Percentiles rank a stretch among this genome's conserved stretches.
Evolutionary conservation across 2,888 invertebrate species (phyloP).

Genomic region (Acrobasis repandana): DNA sequence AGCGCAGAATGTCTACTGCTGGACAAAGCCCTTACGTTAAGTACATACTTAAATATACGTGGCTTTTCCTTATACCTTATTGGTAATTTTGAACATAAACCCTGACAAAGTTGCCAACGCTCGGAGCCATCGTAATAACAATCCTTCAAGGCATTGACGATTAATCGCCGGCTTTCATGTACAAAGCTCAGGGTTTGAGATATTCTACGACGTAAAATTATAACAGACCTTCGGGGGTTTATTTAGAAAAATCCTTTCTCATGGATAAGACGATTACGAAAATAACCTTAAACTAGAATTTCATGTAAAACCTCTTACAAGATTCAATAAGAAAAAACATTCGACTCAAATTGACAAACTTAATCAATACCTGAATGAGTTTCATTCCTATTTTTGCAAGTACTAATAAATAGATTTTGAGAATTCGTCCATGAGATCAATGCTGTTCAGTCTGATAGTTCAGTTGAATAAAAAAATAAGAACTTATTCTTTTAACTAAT

Average conservation of each 20-base stretch:
- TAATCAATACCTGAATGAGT: no score
- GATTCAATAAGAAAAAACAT: neutral
- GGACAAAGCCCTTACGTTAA: slow-evolving; percentile 21
- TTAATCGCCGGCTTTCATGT: slow-evolving; percentile 14
- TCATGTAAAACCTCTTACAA: neutral
- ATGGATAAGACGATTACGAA: neutral
- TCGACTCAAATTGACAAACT: no score
- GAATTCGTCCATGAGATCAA: no score
- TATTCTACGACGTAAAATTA: slow-evolving; percentile 7
- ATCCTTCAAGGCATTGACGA: slow-evolving; percentile 26
- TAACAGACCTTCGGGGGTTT: slow-evolving; percentile 13
- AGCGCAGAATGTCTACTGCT: no score
- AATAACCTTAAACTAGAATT: slow-evolving; percentile 1
- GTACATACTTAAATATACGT: slow-evolving; percentile 24
- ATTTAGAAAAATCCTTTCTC: slow-evolving; percentile 4
- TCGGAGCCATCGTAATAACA: slow-evolving; percentile 28
- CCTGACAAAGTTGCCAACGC: slow-evolving; percentile 39
- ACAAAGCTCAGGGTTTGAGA: slow-evolving; percentile 8
- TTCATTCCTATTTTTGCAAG: no score
- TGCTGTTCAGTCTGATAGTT: no score
- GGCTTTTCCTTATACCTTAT: slow-evolving; percentile 29
- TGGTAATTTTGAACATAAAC: slow-evolving; percentile 33
- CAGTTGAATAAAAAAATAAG: no score
- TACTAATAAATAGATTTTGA: no score
- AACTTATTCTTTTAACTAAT: neutral